Percentiles rank a stretch among this genome's conserved stretches.
phyloP scores from a whole-genome alignment of 2,797 vertebrate species.

The Poeciliopsis gracilis region DNA sequence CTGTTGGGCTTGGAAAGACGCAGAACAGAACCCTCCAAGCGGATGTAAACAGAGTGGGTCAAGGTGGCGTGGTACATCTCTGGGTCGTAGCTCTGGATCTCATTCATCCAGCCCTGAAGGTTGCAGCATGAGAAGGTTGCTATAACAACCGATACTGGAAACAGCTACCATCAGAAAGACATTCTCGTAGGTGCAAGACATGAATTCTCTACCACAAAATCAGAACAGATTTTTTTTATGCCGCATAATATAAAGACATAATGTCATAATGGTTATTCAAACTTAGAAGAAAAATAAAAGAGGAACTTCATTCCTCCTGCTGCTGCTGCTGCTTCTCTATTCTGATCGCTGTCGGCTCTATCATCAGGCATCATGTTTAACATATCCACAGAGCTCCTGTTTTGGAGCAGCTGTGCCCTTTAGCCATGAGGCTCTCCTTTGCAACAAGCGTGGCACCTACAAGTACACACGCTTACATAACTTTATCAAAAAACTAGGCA shows the following conservation, averaged over 20 bases:
- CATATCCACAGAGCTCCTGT: conserved; percentile 26
- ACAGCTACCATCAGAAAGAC: too few relatives aligned
- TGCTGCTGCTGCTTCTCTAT: conserved; percentile 19
- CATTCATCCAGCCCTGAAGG: conserved; percentile 97
- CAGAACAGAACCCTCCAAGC: conserved; percentile 91
- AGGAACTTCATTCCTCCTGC: conserved; percentile 23
- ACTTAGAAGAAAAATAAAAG: not conserved
- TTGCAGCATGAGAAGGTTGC: not conserved
- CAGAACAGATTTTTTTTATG: not conserved
- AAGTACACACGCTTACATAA: conserved; percentile 46
- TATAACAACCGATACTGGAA: not conserved
- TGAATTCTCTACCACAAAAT: not conserved
- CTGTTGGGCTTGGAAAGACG: conserved; percentile 96
- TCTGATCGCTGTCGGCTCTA: conserved; percentile 5
- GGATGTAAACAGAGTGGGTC: conserved; percentile 94
- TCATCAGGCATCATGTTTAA: conserved; percentile 23
- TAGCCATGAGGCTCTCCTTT: conserved; percentile 28
- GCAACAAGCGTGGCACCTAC: conserved; percentile 42
- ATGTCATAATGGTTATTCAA: conserved; percentile 2
- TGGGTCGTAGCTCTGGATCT: conserved; percentile 94
- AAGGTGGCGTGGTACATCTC: conserved; percentile 97
- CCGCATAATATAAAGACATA: not conserved
- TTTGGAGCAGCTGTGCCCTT: conserved; percentile 55
- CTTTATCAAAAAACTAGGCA: conserved; percentile 30
- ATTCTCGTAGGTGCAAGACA: not conserved